phyloP scores from a whole-genome alignment of 1,140 invertebrate genomes.

The Caerostris extrusa region DNA sequence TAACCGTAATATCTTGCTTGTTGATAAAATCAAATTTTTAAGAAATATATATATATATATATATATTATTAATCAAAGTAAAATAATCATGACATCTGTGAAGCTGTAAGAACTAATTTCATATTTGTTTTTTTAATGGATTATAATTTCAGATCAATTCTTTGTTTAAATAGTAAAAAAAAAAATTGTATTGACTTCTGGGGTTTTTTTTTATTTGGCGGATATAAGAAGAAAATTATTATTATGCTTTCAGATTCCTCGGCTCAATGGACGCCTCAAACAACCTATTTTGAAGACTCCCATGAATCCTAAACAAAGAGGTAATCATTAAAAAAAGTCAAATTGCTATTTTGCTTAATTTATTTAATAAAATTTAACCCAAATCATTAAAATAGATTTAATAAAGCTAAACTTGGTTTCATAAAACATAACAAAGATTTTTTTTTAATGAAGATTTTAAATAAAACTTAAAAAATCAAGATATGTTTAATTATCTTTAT shows the following conservation, averaged over 20 bases:
- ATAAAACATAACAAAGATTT: too few relatives aligned
- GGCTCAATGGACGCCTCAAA: slow-evolving; percentile 63
- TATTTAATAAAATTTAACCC: too few relatives aligned
- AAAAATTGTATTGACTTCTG: background rate
- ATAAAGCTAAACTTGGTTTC: too few relatives aligned
- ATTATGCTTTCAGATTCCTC: slow-evolving; percentile 56
- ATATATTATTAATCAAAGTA: background rate
- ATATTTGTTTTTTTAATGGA: background rate
- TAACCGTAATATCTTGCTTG: too few relatives aligned
- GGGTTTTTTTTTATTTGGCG: background rate
- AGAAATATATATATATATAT: too few relatives aligned
- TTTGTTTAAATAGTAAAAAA: background rate
- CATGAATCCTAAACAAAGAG: slow-evolving; percentile 70
- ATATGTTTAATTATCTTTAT: too few relatives aligned
- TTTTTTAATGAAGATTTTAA: too few relatives aligned
- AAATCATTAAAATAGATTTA: too few relatives aligned
- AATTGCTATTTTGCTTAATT: too few relatives aligned
- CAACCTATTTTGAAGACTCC: slow-evolving; percentile 65
- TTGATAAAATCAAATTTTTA: too few relatives aligned
- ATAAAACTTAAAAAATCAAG: too few relatives aligned
- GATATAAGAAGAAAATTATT: background rate
- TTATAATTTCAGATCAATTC: background rate
- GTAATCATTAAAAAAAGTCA: background rate
- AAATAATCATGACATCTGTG: background rate
- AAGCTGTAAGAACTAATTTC: too few relatives aligned